Percentiles rank a stretch among this genome's conserved stretches.
phyloP scores from a whole-genome alignment of 2,113 vertebrate species.

The Notothenia coriiceps region DNA sequence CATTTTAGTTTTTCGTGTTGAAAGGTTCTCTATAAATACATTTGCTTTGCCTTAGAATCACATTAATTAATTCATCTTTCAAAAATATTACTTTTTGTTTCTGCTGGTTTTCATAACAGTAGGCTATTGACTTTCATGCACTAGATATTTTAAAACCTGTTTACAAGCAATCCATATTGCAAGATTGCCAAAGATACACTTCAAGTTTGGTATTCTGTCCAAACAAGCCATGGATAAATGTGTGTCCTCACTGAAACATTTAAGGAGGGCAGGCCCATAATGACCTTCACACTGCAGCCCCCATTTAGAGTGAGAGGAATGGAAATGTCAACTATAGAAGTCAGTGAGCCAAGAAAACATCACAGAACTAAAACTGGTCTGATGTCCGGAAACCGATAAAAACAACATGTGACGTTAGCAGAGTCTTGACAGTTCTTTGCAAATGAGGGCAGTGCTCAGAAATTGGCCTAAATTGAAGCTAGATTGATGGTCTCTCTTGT shows the following conservation, averaged over 20 bases:
- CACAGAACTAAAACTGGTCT: conserved; percentile 29
- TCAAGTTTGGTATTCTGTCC: conserved; percentile 16
- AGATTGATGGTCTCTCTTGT: conserved; percentile 67
- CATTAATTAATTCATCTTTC: neutral
- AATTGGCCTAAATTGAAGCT: conserved; percentile 64
- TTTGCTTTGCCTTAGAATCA: too few species aligned
- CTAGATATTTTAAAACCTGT: neutral
- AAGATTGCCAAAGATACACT: neutral
- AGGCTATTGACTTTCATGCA: neutral
- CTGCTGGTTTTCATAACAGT: neutral
- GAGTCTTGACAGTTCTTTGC: conserved; percentile 50
- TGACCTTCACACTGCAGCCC: conserved; percentile 47
- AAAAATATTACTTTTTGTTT: neutral
- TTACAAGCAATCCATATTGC: neutral
- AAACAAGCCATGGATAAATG: conserved; percentile 46
- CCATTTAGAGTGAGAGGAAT: conserved; percentile 40
- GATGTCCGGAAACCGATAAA: conserved; percentile 46
- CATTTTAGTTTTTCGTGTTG: too few species aligned
- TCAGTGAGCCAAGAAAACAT: conserved; percentile 49
- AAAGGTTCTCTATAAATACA: too few species aligned
- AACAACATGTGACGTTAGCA: conserved; percentile 44
- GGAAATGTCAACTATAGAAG: conserved; percentile 63
- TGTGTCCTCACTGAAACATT: conserved; percentile 55
- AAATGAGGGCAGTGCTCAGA: conserved; percentile 60
- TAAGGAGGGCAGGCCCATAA: conserved; percentile 31